Percentiles rank a stretch among this genome's conserved stretches.
Evolutionary conservation across 2,113 vertebrate species (phyloP).

Genomic region (Indri indri): DNA sequence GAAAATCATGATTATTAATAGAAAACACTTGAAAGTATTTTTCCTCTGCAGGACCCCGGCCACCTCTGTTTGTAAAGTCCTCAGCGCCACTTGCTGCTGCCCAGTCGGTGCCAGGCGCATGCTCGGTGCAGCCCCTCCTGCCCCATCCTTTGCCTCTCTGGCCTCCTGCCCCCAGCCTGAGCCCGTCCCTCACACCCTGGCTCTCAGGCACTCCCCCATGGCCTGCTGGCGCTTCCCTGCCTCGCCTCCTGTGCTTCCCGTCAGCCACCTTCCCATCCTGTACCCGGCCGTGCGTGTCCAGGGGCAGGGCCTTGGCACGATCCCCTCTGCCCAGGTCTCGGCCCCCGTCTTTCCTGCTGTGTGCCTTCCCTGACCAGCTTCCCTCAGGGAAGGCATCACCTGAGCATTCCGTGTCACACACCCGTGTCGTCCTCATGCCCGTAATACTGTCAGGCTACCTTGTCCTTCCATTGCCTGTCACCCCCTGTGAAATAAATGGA

Average conservation of each 20-base stretch:
- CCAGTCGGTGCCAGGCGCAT: background rate
- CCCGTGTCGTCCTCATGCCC: background rate
- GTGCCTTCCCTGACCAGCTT: background rate
- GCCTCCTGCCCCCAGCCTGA: background rate
- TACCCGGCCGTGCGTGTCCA: background rate
- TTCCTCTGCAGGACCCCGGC: background rate
- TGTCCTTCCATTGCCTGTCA: background rate
- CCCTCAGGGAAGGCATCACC: background rate
- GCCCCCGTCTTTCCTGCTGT: background rate
- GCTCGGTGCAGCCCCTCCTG: background rate
- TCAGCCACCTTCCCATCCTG: background rate
- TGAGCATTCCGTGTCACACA: background rate
- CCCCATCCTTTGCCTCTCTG: background rate
- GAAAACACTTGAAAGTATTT: background rate
- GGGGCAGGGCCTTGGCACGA: background rate
- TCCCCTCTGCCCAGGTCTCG: background rate
- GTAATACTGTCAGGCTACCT: background rate
- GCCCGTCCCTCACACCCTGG: background rate
- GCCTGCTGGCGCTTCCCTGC: background rate
- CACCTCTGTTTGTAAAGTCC: background rate
- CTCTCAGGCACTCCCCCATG: background rate
- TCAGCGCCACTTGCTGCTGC: background rate
- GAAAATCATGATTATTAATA: background rate
- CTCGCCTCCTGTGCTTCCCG: background rate
- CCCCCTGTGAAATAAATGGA: background rate